phyloP scores from a whole-genome alignment of 23 tunicate genomes.

The Trididemnum nubilum region DNA sequence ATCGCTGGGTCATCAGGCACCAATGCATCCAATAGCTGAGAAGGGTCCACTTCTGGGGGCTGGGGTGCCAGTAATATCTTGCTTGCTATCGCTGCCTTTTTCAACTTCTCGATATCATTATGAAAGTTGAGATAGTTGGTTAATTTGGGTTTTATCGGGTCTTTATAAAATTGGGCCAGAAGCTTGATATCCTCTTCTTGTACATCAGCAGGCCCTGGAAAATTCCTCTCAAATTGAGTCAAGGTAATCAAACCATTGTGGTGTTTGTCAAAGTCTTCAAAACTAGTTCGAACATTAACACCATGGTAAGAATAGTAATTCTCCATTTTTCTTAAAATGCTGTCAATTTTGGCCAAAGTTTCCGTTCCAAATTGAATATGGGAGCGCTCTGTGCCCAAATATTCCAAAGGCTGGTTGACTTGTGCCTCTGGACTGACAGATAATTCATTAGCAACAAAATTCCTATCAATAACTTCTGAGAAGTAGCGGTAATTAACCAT shows the following conservation, averaged over 20 bases:
- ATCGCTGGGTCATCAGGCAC: slow-evolving; percentile 47
- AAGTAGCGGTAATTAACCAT: slow-evolving; percentile 80
- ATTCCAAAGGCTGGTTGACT: slow-evolving; percentile 41
- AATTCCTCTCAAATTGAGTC: slow-evolving; percentile 72
- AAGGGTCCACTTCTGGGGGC: not conserved
- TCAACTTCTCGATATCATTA: slow-evolving; percentile 69
- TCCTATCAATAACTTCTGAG: slow-evolving; percentile 70
- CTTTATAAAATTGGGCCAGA: slow-evolving; percentile 72
- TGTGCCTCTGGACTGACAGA: slow-evolving; percentile 56
- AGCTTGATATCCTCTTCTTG: slow-evolving; percentile 59
- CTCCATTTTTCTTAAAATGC: slow-evolving; percentile 59
- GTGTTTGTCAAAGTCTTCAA: slow-evolving; percentile 85
- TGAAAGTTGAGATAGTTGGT: slow-evolving; percentile 92
- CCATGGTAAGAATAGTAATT: slow-evolving; percentile 83
- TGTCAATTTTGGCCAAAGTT: slow-evolving; percentile 32
- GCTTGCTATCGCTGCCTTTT: slow-evolving; percentile 30
- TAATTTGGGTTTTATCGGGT: slow-evolving; percentile 68
- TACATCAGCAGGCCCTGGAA: slow-evolving; percentile 90
- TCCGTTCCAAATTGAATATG: slow-evolving; percentile 49
- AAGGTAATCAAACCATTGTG: slow-evolving; percentile 84
- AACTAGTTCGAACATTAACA: slow-evolving; percentile 69
- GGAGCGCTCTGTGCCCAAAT: slow-evolving; percentile 78
- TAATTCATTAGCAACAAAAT: slow-evolving; percentile 65
- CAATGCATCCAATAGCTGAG: slow-evolving; percentile 22
- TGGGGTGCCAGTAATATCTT: slow-evolving; percentile 26